Percentiles rank a stretch among this genome's conserved stretches.
These are phyloP conservation scores for Chionomys nivalis DNA, from an alignment of 2,113 vertebrate species.

Conservation along the genomic window DNA sequence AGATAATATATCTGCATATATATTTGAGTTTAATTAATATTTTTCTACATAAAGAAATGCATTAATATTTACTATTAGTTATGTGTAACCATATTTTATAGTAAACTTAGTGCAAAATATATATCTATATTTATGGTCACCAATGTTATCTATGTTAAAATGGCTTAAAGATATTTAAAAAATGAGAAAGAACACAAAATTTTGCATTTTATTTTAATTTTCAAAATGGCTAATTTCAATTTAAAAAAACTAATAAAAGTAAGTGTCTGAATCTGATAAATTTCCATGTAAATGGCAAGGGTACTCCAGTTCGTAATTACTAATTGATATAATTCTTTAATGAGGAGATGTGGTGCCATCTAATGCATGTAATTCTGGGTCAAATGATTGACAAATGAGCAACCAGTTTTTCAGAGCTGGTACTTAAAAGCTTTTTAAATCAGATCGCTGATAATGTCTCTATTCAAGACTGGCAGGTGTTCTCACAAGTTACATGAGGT, in stretches of 20 bases:
- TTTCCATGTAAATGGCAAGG: neutral
- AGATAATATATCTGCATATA: neutral
- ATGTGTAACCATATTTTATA: neutral
- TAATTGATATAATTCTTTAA: slow-evolving; percentile 50
- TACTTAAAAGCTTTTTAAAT: slow-evolving; percentile 17
- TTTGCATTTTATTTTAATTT: neutral
- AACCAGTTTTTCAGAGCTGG: neutral
- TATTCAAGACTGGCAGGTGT: slow-evolving; percentile 34
- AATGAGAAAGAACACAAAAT: neutral
- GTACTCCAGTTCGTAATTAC: neutral
- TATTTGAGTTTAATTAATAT: neutral
- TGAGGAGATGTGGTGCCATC: neutral
- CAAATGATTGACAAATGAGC: slow-evolving; percentile 20
- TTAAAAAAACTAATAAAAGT: slow-evolving; percentile 12
- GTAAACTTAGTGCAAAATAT: neutral
- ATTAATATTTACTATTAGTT: neutral
- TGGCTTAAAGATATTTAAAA: neutral
- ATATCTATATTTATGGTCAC: neutral
- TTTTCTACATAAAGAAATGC: neutral
- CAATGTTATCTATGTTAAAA: neutral
- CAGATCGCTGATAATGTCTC: slow-evolving; percentile 37
- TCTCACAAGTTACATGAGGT: slow-evolving; percentile 51
- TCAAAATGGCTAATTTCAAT: neutral
- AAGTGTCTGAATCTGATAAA: neutral
- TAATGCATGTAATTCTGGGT: neutral